Evolutionary conservation across 2,113 vertebrate genomes (phyloP).

Genomic region (Ellobius talpinus): DNA sequence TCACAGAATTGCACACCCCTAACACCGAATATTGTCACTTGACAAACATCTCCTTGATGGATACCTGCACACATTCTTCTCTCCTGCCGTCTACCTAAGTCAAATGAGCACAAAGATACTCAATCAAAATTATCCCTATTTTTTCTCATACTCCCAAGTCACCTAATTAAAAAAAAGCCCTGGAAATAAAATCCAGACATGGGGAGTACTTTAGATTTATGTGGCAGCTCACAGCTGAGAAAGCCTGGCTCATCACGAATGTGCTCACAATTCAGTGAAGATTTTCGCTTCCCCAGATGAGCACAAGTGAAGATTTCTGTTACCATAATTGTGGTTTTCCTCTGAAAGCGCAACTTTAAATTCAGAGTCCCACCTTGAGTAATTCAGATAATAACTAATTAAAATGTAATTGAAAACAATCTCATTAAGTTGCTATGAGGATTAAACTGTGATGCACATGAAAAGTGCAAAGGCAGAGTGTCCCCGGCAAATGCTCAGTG

Average conservation of each 20-base stretch:
- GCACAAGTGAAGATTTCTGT: constrained; percentile 14
- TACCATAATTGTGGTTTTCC: background rate
- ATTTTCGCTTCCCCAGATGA: background rate
- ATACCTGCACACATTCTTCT: background rate
- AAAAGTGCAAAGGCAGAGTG: background rate
- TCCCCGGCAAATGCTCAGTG: background rate
- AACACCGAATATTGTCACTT: background rate
- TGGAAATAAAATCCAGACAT: background rate
- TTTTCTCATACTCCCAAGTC: background rate
- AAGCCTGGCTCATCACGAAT: background rate
- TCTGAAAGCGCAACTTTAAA: constrained; percentile 42
- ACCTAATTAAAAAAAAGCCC: constrained; percentile 31
- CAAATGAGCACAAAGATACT: constrained; percentile 20
- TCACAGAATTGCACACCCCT: background rate
- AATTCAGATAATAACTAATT: constrained; percentile 31
- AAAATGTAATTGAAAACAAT: constrained; percentile 30
- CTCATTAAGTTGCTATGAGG: background rate
- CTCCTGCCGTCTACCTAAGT: background rate
- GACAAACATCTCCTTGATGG: background rate
- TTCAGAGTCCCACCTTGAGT: constrained; percentile 1
- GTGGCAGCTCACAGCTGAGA: background rate
- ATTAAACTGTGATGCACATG: constrained; percentile 14
- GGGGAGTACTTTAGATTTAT: background rate
- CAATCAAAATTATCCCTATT: background rate
- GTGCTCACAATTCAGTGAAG: background rate